phyloP scores from a whole-genome alignment of 2,888 invertebrate species.

The Apodemia zela region DNA sequence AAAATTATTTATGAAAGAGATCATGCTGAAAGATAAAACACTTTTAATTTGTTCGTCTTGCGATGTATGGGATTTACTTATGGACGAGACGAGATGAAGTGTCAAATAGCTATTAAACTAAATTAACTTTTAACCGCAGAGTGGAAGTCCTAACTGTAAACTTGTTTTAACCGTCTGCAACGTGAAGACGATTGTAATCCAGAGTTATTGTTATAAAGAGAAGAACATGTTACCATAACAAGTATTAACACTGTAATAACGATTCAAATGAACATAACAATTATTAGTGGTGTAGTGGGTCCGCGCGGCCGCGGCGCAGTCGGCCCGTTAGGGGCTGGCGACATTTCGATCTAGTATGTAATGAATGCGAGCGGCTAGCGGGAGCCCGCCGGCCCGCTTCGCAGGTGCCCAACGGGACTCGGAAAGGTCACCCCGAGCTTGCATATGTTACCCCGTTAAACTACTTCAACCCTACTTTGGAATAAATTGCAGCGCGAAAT shows the following conservation, averaged over 20 bases:
- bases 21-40: too few species aligned
- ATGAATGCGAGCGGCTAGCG: conserved; percentile 43
- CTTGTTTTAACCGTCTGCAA: too few species aligned
- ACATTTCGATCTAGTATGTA: conserved; percentile 27
- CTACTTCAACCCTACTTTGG: conserved; percentile 26
- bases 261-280: background rate
- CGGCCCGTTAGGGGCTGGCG: conserved; percentile 18
- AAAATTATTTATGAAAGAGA: too few species aligned
- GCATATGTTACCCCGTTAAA: conserved; percentile 35
- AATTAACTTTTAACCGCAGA: too few species aligned
- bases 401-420: conserved; percentile 62
- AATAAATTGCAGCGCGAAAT: conserved; percentile 25
- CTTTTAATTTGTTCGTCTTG: too few species aligned
- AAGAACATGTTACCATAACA: background rate
- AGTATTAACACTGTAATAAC: background rate
- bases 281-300: conserved; percentile 12
- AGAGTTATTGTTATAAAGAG: background rate
- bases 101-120: too few species aligned
- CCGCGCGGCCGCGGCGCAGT: background rate
- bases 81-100: too few species aligned
- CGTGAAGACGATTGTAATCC: too few species aligned
- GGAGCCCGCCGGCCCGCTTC: conserved; percentile 50
- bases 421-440: conserved; percentile 53
- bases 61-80: too few species aligned
- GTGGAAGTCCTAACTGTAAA: too few species aligned